Conservation (phyloP, 1,140 invertebrate genomes). For the Zaprionus capensis region DNA sequence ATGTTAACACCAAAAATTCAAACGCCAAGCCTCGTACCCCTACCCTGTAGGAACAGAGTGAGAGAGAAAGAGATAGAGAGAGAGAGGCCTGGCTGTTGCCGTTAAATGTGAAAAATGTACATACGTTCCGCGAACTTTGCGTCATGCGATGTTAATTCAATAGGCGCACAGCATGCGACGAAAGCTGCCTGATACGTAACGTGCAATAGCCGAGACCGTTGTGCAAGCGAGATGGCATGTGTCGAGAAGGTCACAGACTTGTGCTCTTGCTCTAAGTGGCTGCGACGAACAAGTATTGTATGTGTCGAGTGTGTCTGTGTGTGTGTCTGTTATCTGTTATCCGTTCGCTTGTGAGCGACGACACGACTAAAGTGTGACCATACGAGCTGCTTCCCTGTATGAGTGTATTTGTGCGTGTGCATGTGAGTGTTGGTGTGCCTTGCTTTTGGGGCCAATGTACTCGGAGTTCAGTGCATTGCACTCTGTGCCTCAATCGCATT, state of each 20-base stretch:
- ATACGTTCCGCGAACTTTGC: constrained; percentile 75
- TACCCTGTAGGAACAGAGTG: too few species aligned
- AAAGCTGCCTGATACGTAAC: constrained; percentile 61
- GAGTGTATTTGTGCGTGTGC: neutral
- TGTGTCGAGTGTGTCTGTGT: constrained; percentile 12
- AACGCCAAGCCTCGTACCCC: neutral
- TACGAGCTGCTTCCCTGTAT: constrained; percentile 1
- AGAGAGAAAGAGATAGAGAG: too few species aligned
- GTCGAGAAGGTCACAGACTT: constrained; percentile 49
- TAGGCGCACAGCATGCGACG: constrained; percentile 60
- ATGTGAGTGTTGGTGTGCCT: constrained; percentile 9
- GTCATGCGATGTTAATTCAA: constrained; percentile 81
- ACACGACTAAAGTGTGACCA: constrained; percentile 29
- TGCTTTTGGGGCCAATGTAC: constrained; percentile 65
- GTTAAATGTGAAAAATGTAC: constrained; percentile 66
- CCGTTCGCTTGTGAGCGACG: constrained; percentile 34
- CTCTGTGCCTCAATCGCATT: constrained; percentile 32
- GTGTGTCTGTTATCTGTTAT: constrained; percentile 52
- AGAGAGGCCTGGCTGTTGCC: constrained; percentile 7
- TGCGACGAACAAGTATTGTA: neutral
- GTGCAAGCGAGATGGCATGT: constrained; percentile 54
- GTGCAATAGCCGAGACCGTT: constrained; percentile 43
- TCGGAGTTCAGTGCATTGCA: constrained; percentile 66
- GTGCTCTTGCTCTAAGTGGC: constrained; percentile 23
- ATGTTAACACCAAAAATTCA: constrained; percentile 51